A percentile compares a stretch with the other conserved stretches of the same genome.
phyloP scores from a whole-genome alignment of 2,113 vertebrate genomes.

The Stegastes partitus region DNA sequence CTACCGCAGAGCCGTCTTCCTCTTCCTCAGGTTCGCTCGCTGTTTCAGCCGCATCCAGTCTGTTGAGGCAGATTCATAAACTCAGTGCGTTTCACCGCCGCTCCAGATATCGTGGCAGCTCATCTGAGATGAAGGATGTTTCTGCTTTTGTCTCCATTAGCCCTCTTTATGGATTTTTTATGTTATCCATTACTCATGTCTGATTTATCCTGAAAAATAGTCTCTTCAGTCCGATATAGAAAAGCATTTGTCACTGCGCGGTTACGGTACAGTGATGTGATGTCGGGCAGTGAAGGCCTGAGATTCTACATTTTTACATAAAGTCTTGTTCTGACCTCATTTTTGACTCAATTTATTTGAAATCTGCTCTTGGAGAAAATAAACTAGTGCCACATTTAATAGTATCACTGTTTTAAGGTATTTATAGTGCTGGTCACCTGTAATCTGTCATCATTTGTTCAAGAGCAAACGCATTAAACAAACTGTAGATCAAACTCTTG shows the following conservation, averaged over 20 bases:
- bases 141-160: not conserved
- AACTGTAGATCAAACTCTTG: no score
- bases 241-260: not conserved
- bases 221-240: slow-evolving; percentile 31
- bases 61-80: not conserved
- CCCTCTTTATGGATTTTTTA: slow-evolving; percentile 23
- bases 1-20: slow-evolving; percentile 88
- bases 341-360: no score
- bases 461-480: no score
- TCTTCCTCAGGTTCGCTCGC: slow-evolving; percentile 93
- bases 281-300: not conserved
- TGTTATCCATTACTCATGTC: slow-evolving; percentile 34
- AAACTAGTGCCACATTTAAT: no score
- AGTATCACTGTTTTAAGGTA: no score
- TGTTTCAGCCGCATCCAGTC: not conserved
- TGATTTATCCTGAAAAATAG: not conserved
- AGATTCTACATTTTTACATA: not conserved
- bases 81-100: not conserved
- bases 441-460: no score
- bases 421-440: no score
- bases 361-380: no score
- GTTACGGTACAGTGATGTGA: not conserved
- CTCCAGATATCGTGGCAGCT: slow-evolving; percentile 5
- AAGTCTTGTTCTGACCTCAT: no score
- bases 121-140: slow-evolving; percentile 12